Percentiles rank a stretch among this genome's conserved stretches.
phyloP scores from a whole-genome alignment of 2,888 invertebrate genomes.

The Orchesellides sinensis region DNA sequence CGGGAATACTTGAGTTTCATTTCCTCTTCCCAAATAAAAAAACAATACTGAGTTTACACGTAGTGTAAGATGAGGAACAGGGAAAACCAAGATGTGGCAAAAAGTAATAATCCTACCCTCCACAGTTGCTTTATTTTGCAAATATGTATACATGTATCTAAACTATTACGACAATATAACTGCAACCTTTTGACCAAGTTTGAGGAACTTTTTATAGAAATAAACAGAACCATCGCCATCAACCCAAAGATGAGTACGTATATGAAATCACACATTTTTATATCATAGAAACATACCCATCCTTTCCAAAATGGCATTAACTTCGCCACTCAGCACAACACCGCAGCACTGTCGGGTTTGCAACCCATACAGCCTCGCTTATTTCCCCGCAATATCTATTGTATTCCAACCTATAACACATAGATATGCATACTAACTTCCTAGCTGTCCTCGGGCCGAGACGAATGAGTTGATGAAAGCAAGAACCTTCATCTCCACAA shows the following conservation, averaged over 20 bases:
- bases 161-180: background rate
- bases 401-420: background rate
- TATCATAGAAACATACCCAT: background rate
- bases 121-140: constrained; percentile 11
- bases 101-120: constrained; percentile 17
- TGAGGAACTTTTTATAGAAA: background rate
- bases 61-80: too few species aligned
- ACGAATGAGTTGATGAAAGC: constrained; percentile 19
- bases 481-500: constrained; percentile 8
- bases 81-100: background rate
- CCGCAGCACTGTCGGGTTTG: background rate
- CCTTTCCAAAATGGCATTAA: background rate
- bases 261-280: too few species aligned
- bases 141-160: background rate
- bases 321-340: background rate
- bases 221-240: too few species aligned
- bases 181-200: constrained; percentile 4
- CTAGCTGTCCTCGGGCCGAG: constrained; percentile 5
- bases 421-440: background rate
- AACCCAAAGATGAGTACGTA: too few species aligned
- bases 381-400: background rate
- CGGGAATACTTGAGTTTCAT: background rate
- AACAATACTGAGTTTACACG: background rate
- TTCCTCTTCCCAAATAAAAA: background rate
- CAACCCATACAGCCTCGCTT: background rate